Conservation (phyloP, 2,113 vertebrate genomes). For the Rhea pennata region DNA sequence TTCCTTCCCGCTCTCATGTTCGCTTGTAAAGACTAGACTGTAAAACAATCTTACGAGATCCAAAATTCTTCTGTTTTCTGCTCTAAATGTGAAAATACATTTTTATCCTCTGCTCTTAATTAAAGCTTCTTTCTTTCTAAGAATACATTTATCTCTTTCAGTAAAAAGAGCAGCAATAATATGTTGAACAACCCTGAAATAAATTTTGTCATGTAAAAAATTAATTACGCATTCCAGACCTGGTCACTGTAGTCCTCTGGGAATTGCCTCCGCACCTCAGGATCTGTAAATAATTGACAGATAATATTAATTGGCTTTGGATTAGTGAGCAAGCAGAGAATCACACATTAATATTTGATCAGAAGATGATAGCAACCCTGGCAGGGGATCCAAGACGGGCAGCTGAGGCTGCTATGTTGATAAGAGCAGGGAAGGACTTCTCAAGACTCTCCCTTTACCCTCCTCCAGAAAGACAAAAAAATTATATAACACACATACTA, state of each 20-base stretch:
- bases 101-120: constrained; percentile 78
- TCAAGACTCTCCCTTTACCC: constrained; percentile 82
- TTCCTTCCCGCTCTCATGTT: constrained; percentile 57
- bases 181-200: constrained; percentile 84
- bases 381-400: constrained; percentile 96
- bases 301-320: constrained; percentile 99
- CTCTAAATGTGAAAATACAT: constrained; percentile 40
- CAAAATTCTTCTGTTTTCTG: constrained; percentile 60
- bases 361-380: constrained; percentile 99
- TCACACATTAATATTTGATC: constrained; percentile 99
- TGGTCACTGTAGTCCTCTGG: constrained; percentile 97
- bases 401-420: constrained; percentile 96
- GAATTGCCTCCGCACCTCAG: constrained; percentile 98
- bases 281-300: constrained; percentile 99
- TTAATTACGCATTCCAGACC: constrained; percentile 99
- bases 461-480: constrained; percentile 81
- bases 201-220: constrained; percentile 89
- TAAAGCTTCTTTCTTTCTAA: constrained; percentile 76
- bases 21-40: constrained; percentile 12
- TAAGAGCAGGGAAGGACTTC: constrained; percentile 90
- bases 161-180: constrained; percentile 84
- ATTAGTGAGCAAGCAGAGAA: constrained; percentile 99
- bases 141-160: constrained; percentile 81
- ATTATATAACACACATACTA: not conserved
- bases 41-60: constrained; percentile 21